Evolutionary conservation across 2,113 vertebrate species (phyloP), one percentile per base, ranked within the genome.

Genomic region (Zingel zingel): DNA sequence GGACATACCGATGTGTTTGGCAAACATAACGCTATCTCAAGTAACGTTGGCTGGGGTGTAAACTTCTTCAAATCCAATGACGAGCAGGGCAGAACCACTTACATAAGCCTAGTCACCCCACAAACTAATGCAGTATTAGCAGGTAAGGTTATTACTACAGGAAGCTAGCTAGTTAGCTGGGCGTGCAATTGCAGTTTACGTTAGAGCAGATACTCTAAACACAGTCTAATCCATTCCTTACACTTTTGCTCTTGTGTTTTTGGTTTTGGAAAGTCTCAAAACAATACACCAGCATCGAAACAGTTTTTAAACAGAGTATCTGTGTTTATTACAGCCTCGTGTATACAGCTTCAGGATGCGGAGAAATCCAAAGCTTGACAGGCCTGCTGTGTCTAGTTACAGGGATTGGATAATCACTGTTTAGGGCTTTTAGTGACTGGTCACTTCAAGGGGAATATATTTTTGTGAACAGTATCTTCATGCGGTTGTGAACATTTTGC

Each of bases 401-500:
- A 14, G 13, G 10, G 18, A 61, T 8, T 4, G 18, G 33, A 43
- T 39, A n/a, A 23, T 76, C 11, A 16, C 19, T 67, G 53, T 76
- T 30, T 23, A 43, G 27, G 53, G n/a, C 30, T 43, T 56, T 66
- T 36, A 62, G 13, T 50, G 21, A 70, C 54, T 1, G 4, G 21
- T 2, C 48, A 79, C n/a, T 36, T 81, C 45, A 74, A 73, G 18
- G 8, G 12, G 16, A 33, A 76, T 15, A 10, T n/a, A 50, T 63
- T 56, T 23, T 23, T 47, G 15, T 65, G 50, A 65, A 19, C 51
- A 9, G 30, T 57, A 54, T 58, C 21, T 59, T 25, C 33, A 23
- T 62, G n/a, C 82, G 30, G 62, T 57, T 62, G 27, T 77, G 56
- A 77, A 30, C 27, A 27, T 69, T 48, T 54, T 51, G 1, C 4